A percentile compares a stretch with the other conserved stretches of the same genome.
phyloP scores from a whole-genome alignment of 2,888 invertebrate species.

The Cheilosia soror region DNA sequence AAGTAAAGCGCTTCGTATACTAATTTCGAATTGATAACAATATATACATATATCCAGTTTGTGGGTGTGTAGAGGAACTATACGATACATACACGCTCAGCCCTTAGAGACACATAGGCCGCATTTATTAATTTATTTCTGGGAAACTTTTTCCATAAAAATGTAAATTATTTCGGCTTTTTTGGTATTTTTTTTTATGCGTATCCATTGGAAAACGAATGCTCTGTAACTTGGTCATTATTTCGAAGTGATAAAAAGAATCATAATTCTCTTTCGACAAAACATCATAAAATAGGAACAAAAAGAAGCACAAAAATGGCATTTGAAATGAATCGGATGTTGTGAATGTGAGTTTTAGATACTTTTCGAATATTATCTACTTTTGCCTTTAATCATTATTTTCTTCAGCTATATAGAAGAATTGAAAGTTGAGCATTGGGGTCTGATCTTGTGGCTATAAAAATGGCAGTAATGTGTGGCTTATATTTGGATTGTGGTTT shows the following conservation, averaged over 20 bases:
- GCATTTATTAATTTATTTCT: conserved; percentile 65
- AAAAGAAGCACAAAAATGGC: conserved; percentile 45
- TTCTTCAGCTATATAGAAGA: not conserved
- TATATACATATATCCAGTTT: conserved; percentile 23
- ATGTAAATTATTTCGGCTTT: conserved; percentile 77
- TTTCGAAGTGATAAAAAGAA: conserved; percentile 75
- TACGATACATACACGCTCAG: conserved; percentile 6
- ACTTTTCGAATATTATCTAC: conserved; percentile 43
- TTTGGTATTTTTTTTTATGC: conserved; percentile 68
- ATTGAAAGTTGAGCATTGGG: not conserved
- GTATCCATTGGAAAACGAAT: conserved; percentile 71
- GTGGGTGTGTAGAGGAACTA: conserved; percentile 2
- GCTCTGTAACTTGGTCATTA: conserved; percentile 71
- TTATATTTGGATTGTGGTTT: not conserved
- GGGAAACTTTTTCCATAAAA: conserved; percentile 79
- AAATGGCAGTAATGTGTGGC: conserved; percentile 3
- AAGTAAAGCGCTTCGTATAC: conserved; percentile 47
- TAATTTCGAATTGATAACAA: conserved; percentile 60
- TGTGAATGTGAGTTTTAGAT: conserved; percentile 55
- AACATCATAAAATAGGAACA: conserved; percentile 54
- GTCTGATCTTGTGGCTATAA: not conserved
- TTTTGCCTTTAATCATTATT: conserved; percentile 50
- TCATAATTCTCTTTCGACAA: conserved; percentile 69
- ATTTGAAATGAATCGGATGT: conserved; percentile 63
- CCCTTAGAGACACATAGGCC: conserved; percentile 22